Evolutionary conservation across 2,888 invertebrate species (phyloP).

Genomic region (Ariolimax columbianus): DNA sequence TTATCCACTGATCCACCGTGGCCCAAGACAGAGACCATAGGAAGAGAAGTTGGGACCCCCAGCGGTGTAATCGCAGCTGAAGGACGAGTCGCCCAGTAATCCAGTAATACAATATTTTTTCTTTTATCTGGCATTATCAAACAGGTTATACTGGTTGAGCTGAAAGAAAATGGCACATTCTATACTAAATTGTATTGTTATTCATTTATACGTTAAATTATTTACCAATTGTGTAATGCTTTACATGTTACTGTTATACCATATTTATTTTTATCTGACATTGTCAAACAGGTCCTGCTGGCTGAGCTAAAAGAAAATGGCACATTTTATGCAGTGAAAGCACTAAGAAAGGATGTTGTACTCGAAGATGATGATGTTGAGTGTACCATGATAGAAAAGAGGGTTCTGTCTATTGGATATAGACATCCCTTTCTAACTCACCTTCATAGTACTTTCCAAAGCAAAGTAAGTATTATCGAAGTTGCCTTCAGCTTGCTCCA

Average conservation of each 20-base stretch:
- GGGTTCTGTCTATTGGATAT: conserved; percentile 95
- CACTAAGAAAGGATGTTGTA: conserved; percentile 98
- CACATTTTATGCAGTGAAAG: conserved; percentile 97
- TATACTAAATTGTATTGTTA: too few species aligned
- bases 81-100: too few species aligned
- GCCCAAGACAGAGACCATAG: too few species aligned
- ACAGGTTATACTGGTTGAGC: conserved; percentile 94
- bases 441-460: conserved; percentile 98
- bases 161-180: conserved; percentile 90
- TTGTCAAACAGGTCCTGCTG: conserved; percentile 87
- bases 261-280: neutral
- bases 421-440: conserved; percentile 98
- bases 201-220: too few species aligned
- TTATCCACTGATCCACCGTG: too few species aligned
- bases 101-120: too few species aligned
- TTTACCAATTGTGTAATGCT: neutral
- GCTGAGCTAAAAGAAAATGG: conserved; percentile 92
- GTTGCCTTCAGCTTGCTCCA: neutral
- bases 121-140: too few species aligned
- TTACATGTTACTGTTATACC: neutral
- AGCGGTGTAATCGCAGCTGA: too few species aligned
- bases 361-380: conserved; percentile 99
- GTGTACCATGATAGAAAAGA: conserved; percentile 97
- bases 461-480: conserved; percentile 86
- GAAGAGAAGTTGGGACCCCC: too few species aligned